Evolutionary conservation across 2,113 vertebrate genomes (phyloP), one percentile per base, ranked within the genome.

Genomic region (Anarhynchus alexandrinus): DNA sequence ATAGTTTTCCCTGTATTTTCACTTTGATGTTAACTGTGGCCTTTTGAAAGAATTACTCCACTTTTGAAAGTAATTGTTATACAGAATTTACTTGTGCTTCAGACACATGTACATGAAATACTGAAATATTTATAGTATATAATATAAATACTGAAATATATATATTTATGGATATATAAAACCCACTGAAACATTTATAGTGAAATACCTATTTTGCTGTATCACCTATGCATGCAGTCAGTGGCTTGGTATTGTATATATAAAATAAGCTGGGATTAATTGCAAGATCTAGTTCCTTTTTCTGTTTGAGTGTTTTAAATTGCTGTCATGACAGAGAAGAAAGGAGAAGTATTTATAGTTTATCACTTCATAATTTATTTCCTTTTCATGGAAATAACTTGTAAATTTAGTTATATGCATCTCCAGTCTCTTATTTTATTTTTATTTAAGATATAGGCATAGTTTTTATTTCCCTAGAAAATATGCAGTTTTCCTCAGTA

Each of bases 141-240:
- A 43, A 29, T 40, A 4, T 34, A 52, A 82, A 64, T 34, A 36
- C 16, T 8, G 9, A n/a, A 61, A 54, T 40, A 30, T 13, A 12
- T 10, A 4, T n/a, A 3, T 17, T 3, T 23, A 10, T 9, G 1
- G 20, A 27, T 32, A 29, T 79, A 8, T 38, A 5, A 5, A 42
- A 65, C 26, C 20, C 25, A 36, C 1, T 6, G 21, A 11, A 84
- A 26, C 7, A 14, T 58, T 54, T 91, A 9, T 38, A 54, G 36
- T 16, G 15, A 27, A 67, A 34, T 57, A 20, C 10, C 30, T 51
- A 2, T 58, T 90, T 74, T 38, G 9, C 43, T 91, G 0, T 29
- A 5, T 61, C 5, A 15, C 54, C 20, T 27, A 57, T 82, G 26
- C 19, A 1, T 59, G 14, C 34, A 36, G 23, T 64, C 18, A 30